Base-by-base conservation (phyloP, 2,888 invertebrate genomes). In the Leistus spinibarbis region DNA sequence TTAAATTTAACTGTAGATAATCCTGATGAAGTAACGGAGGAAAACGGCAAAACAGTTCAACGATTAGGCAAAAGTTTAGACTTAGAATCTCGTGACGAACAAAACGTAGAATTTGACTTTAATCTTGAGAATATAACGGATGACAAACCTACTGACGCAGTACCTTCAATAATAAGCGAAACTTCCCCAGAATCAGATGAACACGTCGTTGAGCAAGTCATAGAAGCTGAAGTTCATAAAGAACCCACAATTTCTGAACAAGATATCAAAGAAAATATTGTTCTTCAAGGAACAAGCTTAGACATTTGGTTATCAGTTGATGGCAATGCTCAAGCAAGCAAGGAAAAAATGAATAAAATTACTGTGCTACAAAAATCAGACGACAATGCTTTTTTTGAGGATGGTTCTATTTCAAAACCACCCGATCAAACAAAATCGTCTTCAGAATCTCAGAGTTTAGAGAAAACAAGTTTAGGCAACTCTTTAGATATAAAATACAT, bases 1-100 rank as follows among this genome's bases (percentile, higher is more conserved):
- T 92, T 92, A 81, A 92, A 92, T 79, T 86, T 92, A 17, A 92
- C 92, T 81, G 88, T 91, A 79, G 90, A 90, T 81, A 88, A 91
- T 20, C 81, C 81, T 0, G 80, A 78, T n/a, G 84, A 83, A 69
- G 79, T 78, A 7, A 80, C 80, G 24, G 80, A 80, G 13, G 80
- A 77, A 54, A 80, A 76, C 54, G 79, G 79, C 4, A 85, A 84
- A 79, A 78, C 81, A 3, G 80, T 86, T 17, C 83, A 83, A 70
- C 80, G 86, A 20, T 79, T 86, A 76, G 86, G 86, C 0, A 85
- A 85, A 78, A 86, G 86, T 79, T 80, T 86, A 63, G 86, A 86
- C 80, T 80, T 86, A 54, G 86, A 86, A 76, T 82, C 81, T 63
- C 78, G 82, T 20, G 82, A 82, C 54, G 79, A 80, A 53, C 79